Conservation (phyloP, 2,113 vertebrate species). For the Sinocyclocheilus grahami region DNA sequence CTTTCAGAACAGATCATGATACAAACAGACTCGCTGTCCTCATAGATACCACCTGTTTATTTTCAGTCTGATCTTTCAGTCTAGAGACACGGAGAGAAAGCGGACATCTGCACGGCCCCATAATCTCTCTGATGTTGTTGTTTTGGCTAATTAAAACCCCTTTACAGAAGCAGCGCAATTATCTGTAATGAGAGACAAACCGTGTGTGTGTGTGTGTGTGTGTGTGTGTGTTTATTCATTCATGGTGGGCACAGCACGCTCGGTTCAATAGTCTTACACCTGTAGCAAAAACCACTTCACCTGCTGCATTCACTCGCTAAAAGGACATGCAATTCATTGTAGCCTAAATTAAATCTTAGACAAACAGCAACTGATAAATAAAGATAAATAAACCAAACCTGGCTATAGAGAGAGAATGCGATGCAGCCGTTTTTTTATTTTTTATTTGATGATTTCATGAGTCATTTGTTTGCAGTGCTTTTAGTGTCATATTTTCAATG, state of each 20-base stretch:
- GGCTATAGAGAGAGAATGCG: not conserved
- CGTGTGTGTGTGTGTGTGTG: not conserved
- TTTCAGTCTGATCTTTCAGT: not conserved
- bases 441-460: not conserved
- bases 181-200: slow-evolving; percentile 42
- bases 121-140: slow-evolving; percentile 55
- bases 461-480: not conserved
- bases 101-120: slow-evolving; percentile 39
- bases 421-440: too few species aligned
- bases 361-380: not conserved
- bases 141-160: slow-evolving; percentile 59
- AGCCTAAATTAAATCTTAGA: not conserved
- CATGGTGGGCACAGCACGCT: not conserved
- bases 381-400: not conserved
- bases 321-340: not conserved
- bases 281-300: slow-evolving; percentile 25
- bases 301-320: slow-evolving; percentile 21
- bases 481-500: not conserved
- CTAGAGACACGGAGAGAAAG: slow-evolving; percentile 26
- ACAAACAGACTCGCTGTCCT: not conserved
- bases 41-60: not conserved
- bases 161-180: slow-evolving; percentile 50
- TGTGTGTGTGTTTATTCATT: not conserved
- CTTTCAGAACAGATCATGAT: not conserved
- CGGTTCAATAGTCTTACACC: not conserved